Evolutionary conservation across 2,113 vertebrate species (phyloP), one percentile per base, ranked within the genome.

Genomic region (Turnix velox): DNA sequence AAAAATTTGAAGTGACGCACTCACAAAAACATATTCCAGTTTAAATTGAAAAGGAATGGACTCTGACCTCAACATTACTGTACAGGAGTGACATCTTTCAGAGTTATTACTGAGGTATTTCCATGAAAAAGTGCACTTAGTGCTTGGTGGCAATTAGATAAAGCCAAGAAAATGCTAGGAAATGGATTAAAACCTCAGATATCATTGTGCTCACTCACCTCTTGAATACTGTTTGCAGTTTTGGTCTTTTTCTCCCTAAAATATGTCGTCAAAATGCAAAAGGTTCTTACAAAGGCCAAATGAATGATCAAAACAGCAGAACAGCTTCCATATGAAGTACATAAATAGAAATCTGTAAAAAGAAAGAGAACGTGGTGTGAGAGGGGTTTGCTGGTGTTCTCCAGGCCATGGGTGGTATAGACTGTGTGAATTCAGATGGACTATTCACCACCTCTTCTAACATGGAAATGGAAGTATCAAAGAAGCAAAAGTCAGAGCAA

Each of bases 141-240:
- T 62, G 10, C 14, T 54, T 59, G 24, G 7, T 35, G 17, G 9
- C 20, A 37, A 23, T 58, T 30, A 75, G 46, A 71, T 12, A 69
- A 66, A 33, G 5, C 11, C 71, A 54, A 61, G 13, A 6, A 49
- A 54, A 43, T 45, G 5, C 3, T 54, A 69, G 7, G 31, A 65
- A 74, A 31, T 16, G 2, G 22, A 66, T 61, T 39, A 48, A 87
- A 28, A 3, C 0, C 0, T 1, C 8, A 37, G 4, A 10, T 16
- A 6, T 42, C 18, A 33, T 30, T 59, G 28, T 39, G 12, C 16
- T 55, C n/a, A 25, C 9, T 59, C 8, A 17, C 1, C 4, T 62
- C 51, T 54, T 14, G 20, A 43, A 63, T 12, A 46, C 2, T 45
- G 4, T 42, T 62, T 43, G 14, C 14, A 48, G 8, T 69, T 87